These are phyloP conservation scores for Chloromyia formosa DNA, from an alignment of 2,888 invertebrate species.

Conservation along the genomic window DNA sequence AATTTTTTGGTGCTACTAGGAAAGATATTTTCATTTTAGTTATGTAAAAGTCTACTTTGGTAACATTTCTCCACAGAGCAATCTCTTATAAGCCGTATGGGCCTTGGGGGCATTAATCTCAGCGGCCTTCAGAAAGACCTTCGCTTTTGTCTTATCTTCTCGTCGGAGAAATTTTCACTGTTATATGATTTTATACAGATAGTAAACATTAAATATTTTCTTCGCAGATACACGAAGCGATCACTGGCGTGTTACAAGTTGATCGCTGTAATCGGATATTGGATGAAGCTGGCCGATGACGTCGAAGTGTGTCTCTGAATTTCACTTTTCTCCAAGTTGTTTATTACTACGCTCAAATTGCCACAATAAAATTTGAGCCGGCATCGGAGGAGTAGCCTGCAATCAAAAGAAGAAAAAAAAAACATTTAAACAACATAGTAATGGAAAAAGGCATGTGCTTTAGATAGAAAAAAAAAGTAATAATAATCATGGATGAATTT, in stretches of 20 bases:
- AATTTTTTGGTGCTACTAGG: background rate
- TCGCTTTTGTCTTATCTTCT: conserved; percentile 34
- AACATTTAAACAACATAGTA: background rate
- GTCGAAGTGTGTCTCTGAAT: conserved; percentile 30
- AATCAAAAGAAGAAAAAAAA: conserved; percentile 7
- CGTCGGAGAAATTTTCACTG: conserved; percentile 48
- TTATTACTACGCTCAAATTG: background rate
- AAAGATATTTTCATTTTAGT: conserved; percentile 19
- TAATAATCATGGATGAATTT: background rate
- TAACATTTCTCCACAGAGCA: background rate
- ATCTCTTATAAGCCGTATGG: background rate
- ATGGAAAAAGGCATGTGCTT: background rate
- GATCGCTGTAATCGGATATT: conserved; percentile 3
- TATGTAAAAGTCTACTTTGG: background rate
- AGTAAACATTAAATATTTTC: conserved; percentile 5
- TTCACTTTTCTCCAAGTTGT: conserved; percentile 34
- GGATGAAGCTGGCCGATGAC: conserved; percentile 20
- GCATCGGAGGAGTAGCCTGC: conserved; percentile 7
- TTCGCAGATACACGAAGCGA: conserved; percentile 17
- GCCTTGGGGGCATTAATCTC: conserved; percentile 42
- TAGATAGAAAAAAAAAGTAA: conserved; percentile 10
- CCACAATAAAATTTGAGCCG: background rate
- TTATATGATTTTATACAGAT: conserved; percentile 29
- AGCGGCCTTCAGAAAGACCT: conserved; percentile 46
- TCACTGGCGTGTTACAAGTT: background rate